phyloP scores from a whole-genome alignment of 2,113 vertebrate genomes.

The Nyctereutes procyonoides region DNA sequence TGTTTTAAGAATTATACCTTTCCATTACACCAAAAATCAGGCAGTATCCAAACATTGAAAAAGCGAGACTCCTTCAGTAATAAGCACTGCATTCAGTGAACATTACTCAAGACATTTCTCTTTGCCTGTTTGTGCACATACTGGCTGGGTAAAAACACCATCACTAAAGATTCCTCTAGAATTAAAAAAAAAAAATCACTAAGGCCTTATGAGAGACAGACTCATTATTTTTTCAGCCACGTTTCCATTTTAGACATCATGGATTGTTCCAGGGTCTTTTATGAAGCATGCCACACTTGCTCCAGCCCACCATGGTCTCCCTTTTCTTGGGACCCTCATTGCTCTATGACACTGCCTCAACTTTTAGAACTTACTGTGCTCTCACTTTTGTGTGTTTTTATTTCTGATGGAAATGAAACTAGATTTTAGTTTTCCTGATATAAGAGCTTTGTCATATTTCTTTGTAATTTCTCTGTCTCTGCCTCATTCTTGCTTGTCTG shows the following conservation, averaged over 20 bases:
- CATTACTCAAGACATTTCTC: neutral
- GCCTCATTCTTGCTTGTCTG: neutral
- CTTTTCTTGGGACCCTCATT: neutral
- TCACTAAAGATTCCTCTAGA: neutral
- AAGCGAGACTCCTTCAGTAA: neutral
- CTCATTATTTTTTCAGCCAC: neutral
- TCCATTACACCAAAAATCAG: neutral
- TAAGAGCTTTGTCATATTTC: neutral
- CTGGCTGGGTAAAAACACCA: neutral
- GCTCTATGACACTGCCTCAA: neutral
- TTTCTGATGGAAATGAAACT: neutral
- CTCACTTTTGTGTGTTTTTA: neutral
- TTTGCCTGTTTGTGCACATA: neutral
- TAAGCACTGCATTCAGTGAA: neutral
- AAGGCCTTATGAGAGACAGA: neutral
- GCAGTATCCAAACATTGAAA: neutral
- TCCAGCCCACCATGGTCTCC: neutral
- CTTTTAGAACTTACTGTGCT: neutral
- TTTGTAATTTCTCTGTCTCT: neutral
- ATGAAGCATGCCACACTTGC: neutral
- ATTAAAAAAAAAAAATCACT: neutral
- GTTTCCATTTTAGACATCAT: neutral
- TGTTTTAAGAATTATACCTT: neutral
- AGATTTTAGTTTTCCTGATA: neutral
- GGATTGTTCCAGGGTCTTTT: neutral